Percentiles rank a stretch among this genome's conserved stretches.
Conservation (phyloP, 2,888 invertebrate species). For the Neria commutata region DNA sequence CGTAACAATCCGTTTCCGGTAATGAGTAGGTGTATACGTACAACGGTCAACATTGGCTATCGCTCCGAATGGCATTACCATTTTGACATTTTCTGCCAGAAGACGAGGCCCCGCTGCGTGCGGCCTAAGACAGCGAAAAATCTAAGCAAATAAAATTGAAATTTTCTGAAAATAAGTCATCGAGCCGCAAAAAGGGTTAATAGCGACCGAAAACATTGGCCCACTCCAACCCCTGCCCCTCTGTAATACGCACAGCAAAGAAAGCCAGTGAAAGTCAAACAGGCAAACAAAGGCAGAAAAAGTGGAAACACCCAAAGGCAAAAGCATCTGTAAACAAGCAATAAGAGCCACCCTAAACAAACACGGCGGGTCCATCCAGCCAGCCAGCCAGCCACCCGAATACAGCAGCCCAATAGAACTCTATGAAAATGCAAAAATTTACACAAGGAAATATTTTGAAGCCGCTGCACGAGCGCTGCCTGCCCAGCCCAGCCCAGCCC, state of each 20-base stretch:
- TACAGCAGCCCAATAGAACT: neutral
- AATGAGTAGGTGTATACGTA: neutral
- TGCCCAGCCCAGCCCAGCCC: no score
- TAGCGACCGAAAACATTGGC: neutral
- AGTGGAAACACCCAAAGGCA: neutral
- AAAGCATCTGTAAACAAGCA: neutral
- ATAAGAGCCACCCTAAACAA: neutral
- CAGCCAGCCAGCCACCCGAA: neutral
- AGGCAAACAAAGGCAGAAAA: neutral
- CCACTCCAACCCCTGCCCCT: neutral
- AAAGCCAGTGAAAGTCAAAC: neutral
- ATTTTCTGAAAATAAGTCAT: neutral
- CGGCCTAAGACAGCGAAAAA: neutral
- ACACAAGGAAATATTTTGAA: neutral
- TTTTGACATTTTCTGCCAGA: neutral
- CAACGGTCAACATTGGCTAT: no score
- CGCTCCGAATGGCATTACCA: no score
- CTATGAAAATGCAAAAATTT: neutral
- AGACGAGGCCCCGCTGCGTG: neutral
- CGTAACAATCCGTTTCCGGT: neutral
- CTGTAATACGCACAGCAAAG: neutral
- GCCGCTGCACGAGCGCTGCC: neutral
- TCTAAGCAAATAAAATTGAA: neutral
- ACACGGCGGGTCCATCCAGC: no score
- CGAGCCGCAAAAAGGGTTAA: conserved; percentile 4